A percentile compares a stretch with the other conserved stretches of the same genome.
phyloP scores from a whole-genome alignment of 2,888 invertebrate species.

The Lochmaea capreae region DNA sequence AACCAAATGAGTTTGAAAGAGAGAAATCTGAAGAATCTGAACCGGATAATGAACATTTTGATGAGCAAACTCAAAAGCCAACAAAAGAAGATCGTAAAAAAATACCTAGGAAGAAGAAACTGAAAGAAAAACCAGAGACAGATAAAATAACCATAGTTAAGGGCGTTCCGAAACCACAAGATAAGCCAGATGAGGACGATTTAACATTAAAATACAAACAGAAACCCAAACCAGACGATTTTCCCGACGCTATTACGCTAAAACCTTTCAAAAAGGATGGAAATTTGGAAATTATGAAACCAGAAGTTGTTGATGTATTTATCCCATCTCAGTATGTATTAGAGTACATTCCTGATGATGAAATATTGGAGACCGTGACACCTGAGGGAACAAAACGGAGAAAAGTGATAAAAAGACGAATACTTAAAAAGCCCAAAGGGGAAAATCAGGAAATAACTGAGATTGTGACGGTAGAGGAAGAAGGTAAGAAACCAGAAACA shows the following conservation, averaged over 20 bases:
- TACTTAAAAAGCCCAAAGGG: constrained; percentile 59
- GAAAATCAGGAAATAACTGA: constrained; percentile 61
- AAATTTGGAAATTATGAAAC: constrained; percentile 55
- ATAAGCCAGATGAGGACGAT: constrained; percentile 58
- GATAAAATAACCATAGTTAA: constrained; percentile 55
- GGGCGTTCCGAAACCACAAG: constrained; percentile 56
- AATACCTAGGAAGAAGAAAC: constrained; percentile 15
- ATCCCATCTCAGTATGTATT: constrained; percentile 26
- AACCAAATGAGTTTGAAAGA: constrained; percentile 61
- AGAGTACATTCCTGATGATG: constrained; percentile 52
- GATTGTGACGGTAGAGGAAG: constrained; percentile 63
- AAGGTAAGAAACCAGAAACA: constrained; percentile 65
- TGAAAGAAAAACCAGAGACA: constrained; percentile 6
- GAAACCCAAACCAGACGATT: constrained; percentile 57
- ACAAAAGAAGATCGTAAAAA: neutral
- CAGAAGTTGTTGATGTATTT: constrained; percentile 16
- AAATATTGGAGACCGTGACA: constrained; percentile 50
- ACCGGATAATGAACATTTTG: constrained; percentile 53
- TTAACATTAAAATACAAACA: constrained; percentile 62
- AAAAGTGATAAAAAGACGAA: constrained; percentile 51
- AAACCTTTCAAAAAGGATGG: constrained; percentile 61
- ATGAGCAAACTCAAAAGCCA: neutral
- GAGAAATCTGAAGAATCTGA: constrained; percentile 61
- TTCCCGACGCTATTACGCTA: constrained; percentile 59
- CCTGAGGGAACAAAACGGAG: constrained; percentile 45